These are phyloP conservation scores for Drosophila ficusphila DNA, from an alignment of 1,140 invertebrate species.

Conservation along the genomic window DNA sequence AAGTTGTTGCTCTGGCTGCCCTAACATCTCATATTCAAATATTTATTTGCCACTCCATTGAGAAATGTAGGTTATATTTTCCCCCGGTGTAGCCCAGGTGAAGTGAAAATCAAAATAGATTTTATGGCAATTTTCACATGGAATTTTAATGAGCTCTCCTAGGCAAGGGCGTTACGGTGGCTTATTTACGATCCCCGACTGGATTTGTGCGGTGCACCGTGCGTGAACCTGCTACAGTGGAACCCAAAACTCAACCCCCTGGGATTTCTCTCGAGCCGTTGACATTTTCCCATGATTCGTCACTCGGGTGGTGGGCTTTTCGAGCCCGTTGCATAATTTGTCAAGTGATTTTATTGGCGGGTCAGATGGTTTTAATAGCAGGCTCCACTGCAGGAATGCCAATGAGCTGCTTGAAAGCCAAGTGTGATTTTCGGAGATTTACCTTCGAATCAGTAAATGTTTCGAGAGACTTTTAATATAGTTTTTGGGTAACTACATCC, in stretches of 20 bases:
- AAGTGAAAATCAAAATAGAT: constrained; percentile 41
- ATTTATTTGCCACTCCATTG: no score
- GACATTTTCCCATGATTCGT: constrained; percentile 71
- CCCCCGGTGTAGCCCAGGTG: not conserved
- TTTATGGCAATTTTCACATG: constrained; percentile 54
- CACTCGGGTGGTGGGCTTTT: constrained; percentile 30
- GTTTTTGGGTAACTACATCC: no score
- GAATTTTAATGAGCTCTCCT: constrained; percentile 57
- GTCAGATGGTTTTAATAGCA: constrained; percentile 53
- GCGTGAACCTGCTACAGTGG: constrained; percentile 54
- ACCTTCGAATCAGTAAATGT: not conserved
- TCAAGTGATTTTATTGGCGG: constrained; percentile 66
- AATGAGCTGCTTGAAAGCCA: constrained; percentile 28
- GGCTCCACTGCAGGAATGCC: constrained; percentile 25
- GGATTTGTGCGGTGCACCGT: constrained; percentile 54
- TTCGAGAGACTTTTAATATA: no score
- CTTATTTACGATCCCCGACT: constrained; percentile 27
- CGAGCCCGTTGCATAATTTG: constrained; percentile 62
- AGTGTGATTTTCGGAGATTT: not conserved
- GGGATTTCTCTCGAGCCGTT: constrained; percentile 19
- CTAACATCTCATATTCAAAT: not conserved
- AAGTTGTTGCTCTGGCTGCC: no score
- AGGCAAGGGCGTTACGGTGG: constrained; percentile 65
- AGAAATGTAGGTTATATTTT: not conserved
- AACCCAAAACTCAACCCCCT: constrained; percentile 1